These are phyloP conservation scores for Ceratoteleas bidentatus DNA, from an alignment of 1,140 invertebrate species.

Conservation along the genomic window DNA sequence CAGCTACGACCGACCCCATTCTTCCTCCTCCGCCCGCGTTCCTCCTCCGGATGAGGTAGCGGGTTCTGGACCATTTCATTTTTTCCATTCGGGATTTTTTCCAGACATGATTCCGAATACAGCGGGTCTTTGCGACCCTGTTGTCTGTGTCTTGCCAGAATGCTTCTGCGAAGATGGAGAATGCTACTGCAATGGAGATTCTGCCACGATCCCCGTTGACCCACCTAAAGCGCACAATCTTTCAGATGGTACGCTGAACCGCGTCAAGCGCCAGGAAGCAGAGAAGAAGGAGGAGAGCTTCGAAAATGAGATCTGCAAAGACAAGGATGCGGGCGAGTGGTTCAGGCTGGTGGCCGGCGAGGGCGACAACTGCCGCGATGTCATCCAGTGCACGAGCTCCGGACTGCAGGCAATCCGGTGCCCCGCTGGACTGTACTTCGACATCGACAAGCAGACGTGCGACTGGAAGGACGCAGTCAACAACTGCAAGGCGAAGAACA, in stretches of 20 bases:
- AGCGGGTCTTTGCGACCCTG: conserved; percentile 93
- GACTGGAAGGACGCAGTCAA: conserved; percentile 97
- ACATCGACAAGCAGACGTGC: conserved; percentile 97
- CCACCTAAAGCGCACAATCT: too few species aligned
- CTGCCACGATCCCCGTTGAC: conserved; percentile 91
- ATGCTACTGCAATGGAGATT: too few species aligned
- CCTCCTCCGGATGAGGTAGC: conserved; percentile 21
- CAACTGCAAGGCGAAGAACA: conserved; percentile 95
- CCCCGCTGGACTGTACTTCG: conserved; percentile 95
- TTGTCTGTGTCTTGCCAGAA: conserved; percentile 94
- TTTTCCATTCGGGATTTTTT: conserved; percentile 69
- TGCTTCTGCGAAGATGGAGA: conserved; percentile 96
- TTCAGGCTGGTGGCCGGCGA: conserved; percentile 94
- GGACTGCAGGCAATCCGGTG: conserved; percentile 96
- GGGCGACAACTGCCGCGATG: conserved; percentile 96
- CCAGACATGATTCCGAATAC: conserved; percentile 96
- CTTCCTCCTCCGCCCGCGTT: too few species aligned
- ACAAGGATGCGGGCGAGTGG: conserved; percentile 97
- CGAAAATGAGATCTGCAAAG: conserved; percentile 94
- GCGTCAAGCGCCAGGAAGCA: conserved; percentile 78
- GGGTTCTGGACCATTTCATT: conserved; percentile 3
- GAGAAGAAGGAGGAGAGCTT: conserved; percentile 92
- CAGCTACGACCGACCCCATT: not conserved
- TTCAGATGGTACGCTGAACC: conserved; percentile 66
- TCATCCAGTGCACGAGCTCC: conserved; percentile 96